These are phyloP conservation scores for Propithecus coquereli DNA, from an alignment of 2,113 vertebrate species.

Conservation along the genomic window DNA sequence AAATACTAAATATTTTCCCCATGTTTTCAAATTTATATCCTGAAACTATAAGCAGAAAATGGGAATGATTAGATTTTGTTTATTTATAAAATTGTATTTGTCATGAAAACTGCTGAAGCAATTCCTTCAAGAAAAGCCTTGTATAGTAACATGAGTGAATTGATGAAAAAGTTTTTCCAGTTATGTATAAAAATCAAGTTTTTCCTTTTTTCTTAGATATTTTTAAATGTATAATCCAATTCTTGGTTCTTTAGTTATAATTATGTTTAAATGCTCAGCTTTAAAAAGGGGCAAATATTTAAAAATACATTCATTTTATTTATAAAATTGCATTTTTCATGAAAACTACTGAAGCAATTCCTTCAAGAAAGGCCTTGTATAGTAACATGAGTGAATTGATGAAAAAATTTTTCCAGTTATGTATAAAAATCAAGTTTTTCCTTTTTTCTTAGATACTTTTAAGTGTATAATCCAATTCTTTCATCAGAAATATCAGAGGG, in stretches of 20 bases:
- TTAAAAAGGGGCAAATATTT: neutral
- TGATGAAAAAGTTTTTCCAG: neutral
- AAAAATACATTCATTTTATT: neutral
- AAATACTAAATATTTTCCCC: neutral
- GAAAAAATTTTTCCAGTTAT: neutral
- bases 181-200: neutral
- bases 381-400: neutral
- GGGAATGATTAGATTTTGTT: neutral
- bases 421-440: neutral
- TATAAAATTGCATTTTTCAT: neutral
- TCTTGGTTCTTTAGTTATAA: constrained; percentile 10
- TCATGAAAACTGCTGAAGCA: neutral
- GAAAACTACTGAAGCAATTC: neutral
- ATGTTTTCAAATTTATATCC: neutral
- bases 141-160: neutral
- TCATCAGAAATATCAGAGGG: neutral
- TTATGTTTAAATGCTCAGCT: constrained; percentile 27
- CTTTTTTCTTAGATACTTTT: neutral
- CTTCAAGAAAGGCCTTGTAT: neutral
- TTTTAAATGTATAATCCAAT: neutral
- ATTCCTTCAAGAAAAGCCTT: neutral
- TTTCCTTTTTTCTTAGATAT: neutral
- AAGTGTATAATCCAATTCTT: neutral
- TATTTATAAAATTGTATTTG: neutral
- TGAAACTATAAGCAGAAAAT: neutral